Evolutionary conservation across 2,888 invertebrate species (phyloP), one percentile per base, ranked within the genome.

Genomic region (Hydrotaea cyrtoneurina): DNA sequence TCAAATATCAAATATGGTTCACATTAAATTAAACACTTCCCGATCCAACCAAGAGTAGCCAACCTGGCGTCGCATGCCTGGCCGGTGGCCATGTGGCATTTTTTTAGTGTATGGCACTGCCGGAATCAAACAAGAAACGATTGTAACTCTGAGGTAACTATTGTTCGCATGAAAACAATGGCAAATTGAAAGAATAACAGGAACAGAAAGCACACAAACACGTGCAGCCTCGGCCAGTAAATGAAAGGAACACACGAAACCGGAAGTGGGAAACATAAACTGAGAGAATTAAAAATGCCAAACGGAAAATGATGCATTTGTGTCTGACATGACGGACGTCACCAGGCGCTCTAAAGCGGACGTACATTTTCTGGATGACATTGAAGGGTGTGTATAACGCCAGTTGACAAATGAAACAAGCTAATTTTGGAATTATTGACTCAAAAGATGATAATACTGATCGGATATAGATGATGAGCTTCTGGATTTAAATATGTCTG

Each of bases 231-330:
- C 31, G n/a, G 31, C n/a, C 7, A 62, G 31, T 36, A 8, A 62
- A 26, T 62, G 62, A 39, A 39, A 3, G 11, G 39, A 66, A 66
- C 43, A 66, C 66, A 39, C 66, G 66, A 19, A 66, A 43, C 39
- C 66, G 66, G 66, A 66, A 39, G 39, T 66, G 66, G 66, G 43
- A 66, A 66, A 66, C 43, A 66, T 66, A 66, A 66, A 66, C 36
- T 19, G 36, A 66, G 66, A 66, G 43, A 66, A 66, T 66, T 66
- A 66, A 66, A 66, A 66, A 66, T 66, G 43, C 39, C 66, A 43
- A 66, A 66, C 39, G 66, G 17, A 66, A 21, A 66, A 66, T 66
- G 66, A 66, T 39, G 66, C 39, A 19, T 31, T n/a, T 64, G 39
- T 39, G 66, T 66, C 43, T 0, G 17, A 66, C n/a, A 39, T 66